Base-by-base conservation (phyloP, 1,140 invertebrate species). In the Eumaeus atala region DNA sequence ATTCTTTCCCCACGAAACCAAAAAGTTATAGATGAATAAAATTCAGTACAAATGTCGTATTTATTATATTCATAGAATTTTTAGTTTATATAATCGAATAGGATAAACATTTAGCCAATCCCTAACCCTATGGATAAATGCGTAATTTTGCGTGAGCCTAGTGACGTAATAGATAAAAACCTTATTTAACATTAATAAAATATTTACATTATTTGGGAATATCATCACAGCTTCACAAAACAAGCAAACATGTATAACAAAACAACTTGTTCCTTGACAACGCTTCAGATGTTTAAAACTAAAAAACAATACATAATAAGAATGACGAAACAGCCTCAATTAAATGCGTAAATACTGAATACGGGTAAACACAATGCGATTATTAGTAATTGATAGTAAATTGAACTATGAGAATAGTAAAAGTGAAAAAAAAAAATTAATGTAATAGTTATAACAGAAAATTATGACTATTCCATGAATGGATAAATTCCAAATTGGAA, bases 121-220 rank as follows among this genome's bases (percentile, higher is more conserved):
- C 77, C 72, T 55, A 65, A 74, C 54, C 70, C 79, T 79, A 80
- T 73, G 75, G 69, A 58, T 76, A 72, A 74, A 77, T 76, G 77
- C 77, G 77, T 74, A 67, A 73, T 71, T 76, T 77, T 70, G 66
- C 77, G 77, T 81, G 78, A 84, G 77, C 78, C 58, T 74, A 87
- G 73, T 79, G 76, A 86, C 74, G 61, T 72, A 70, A 61, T 66
- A 61, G 69, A 74, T 74, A 81, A 73, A 72, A 80, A 74, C 68
- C 74, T 83, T 83, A 83, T 62, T 66, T 73, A 84, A 84, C 76
- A 78, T 75, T 80, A 77, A 79, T 80, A 84, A 77, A 76, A 75
- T 86, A 86, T 84, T 82, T 84, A 87, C 80, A 84, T 75, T 84
- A 82, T 87, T 87, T 87, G 84, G 84, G 78, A 80, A 79, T 81